Conservation (phyloP, 2,113 vertebrate species). For the Macaca nemestrina region DNA sequence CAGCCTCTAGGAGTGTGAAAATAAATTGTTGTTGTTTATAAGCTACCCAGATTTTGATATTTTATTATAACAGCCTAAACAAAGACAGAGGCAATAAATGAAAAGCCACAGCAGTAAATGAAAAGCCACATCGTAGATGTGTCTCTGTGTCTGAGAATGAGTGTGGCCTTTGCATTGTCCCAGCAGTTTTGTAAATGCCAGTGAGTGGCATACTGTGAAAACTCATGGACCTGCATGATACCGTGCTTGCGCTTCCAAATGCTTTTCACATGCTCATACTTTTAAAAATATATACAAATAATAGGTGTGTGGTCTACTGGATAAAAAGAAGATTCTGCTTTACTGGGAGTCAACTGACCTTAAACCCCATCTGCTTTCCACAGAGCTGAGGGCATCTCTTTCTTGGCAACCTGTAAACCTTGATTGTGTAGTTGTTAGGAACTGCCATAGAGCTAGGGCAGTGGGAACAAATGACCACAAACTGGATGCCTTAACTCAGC, state of each 20-base stretch:
- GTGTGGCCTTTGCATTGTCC: background rate
- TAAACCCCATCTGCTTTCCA: background rate
- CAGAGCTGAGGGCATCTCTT: background rate
- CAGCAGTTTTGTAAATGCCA: background rate
- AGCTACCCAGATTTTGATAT: background rate
- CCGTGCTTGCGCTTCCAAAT: background rate
- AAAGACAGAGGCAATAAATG: background rate
- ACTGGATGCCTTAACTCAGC: too few species aligned
- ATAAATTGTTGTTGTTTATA: background rate
- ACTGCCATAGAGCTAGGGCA: background rate
- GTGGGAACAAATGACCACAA: background rate
- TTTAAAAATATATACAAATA: background rate
- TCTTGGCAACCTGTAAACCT: background rate
- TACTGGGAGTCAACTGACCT: background rate
- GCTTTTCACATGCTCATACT: background rate
- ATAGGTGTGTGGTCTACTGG: background rate
- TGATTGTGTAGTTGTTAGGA: background rate
- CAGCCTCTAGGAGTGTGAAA: background rate
- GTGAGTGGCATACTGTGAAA: background rate
- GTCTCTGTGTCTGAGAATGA: background rate
- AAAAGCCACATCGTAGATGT: background rate
- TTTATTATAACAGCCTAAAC: background rate
- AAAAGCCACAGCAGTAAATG: background rate
- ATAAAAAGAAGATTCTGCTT: background rate
- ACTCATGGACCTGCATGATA: too few species aligned